Evolutionary conservation across 2,797 vertebrate genomes (phyloP).

Genomic region (Amblyraja radiata): DNA sequence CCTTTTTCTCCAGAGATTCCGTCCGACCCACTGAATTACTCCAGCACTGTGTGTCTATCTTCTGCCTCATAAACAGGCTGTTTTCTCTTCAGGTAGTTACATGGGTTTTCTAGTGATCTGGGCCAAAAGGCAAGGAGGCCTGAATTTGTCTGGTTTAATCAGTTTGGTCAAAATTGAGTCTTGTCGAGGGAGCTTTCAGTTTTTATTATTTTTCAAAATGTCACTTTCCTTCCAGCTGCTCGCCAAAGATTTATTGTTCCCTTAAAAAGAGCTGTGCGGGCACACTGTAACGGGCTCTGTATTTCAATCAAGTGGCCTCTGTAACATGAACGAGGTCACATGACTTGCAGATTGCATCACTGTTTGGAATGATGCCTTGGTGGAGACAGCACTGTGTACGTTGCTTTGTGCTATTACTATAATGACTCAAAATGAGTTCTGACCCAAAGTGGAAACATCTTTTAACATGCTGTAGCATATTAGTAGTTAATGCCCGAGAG

Average conservation of each 20-base stretch:
- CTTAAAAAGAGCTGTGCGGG: neutral
- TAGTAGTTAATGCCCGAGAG: neutral
- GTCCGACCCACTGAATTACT: too few relatives aligned
- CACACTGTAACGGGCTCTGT: neutral
- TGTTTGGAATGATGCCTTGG: slow-evolving; percentile 31
- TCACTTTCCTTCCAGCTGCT: neutral
- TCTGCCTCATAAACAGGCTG: neutral
- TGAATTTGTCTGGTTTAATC: slow-evolving; percentile 12
- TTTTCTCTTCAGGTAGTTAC: slow-evolving; percentile 23
- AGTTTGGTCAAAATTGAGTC: neutral
- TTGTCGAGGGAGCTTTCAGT: slow-evolving; percentile 1
- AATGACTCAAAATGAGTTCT: neutral
- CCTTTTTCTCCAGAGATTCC: too few relatives aligned
- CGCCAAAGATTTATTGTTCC: neutral
- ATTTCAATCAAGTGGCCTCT: slow-evolving; percentile 21
- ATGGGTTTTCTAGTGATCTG: neutral
- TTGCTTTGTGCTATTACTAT: slow-evolving; percentile 21
- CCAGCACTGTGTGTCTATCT: too few relatives aligned
- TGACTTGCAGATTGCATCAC: slow-evolving; percentile 28
- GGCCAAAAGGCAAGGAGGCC: neutral
- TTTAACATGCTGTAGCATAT: neutral
- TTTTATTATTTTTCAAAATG: slow-evolving; percentile 31
- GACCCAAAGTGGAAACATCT: slow-evolving; percentile 25
- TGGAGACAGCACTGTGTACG: slow-evolving; percentile 10
- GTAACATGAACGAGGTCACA: neutral